A percentile compares a stretch with the other conserved stretches of the same genome.
These are phyloP conservation scores for Saxidomus purpurata DNA, from an alignment of 1,140 invertebrate species.

Conservation along the genomic window DNA sequence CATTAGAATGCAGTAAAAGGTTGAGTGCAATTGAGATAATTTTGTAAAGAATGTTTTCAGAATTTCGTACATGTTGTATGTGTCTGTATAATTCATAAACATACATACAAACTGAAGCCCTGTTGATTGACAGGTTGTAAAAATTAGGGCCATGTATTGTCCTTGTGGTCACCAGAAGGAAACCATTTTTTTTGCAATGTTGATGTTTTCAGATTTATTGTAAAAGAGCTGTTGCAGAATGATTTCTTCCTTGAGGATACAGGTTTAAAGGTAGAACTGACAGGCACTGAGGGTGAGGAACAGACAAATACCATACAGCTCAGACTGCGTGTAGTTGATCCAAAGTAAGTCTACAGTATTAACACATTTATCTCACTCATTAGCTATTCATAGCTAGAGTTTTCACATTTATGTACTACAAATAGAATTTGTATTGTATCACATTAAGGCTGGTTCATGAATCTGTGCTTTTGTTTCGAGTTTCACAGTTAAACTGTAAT, in stretches of 20 bases:
- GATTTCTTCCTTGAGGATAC: slow-evolving; percentile 99
- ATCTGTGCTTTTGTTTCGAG: too few relatives aligned
- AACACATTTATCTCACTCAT: too few relatives aligned
- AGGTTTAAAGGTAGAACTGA: slow-evolving; percentile 97
- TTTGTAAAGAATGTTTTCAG: too few relatives aligned
- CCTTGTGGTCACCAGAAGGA: too few relatives aligned
- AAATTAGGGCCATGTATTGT: too few relatives aligned
- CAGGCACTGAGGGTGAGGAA: slow-evolving; percentile 89
- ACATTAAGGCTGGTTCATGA: too few relatives aligned
- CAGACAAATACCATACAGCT: slow-evolving; percentile 90
- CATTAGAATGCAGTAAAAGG: background rate
- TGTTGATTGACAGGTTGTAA: background rate
- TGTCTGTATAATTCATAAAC: background rate
- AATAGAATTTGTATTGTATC: too few relatives aligned
- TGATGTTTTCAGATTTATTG: slow-evolving; percentile 91
- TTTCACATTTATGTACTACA: too few relatives aligned
- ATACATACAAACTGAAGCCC: background rate
- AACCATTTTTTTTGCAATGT: background rate
- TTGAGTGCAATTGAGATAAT: too few relatives aligned
- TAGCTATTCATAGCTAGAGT: too few relatives aligned
- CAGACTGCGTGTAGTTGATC: slow-evolving; percentile 97
- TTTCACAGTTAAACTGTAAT: too few relatives aligned
- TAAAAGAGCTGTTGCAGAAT: slow-evolving; percentile 97
- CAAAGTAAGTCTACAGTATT: slow-evolving; percentile 91
- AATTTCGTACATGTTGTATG: too few relatives aligned